Base-by-base conservation (phyloP, 2,113 vertebrate species). In the Istiophorus platypterus region DNA sequence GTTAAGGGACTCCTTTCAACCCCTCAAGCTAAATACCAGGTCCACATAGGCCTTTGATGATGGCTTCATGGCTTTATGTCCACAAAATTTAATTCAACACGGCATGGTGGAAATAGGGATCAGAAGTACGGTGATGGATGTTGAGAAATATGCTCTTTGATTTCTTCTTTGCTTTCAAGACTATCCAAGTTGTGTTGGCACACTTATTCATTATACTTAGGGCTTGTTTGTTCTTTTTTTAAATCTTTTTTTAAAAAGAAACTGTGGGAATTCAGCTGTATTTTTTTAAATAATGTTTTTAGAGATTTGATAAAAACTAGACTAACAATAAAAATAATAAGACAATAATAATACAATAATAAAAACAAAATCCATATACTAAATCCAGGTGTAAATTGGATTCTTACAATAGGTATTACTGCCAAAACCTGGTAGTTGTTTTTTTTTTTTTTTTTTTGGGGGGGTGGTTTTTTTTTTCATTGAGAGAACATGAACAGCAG, bases 101-200 rank as follows among this genome's bases (percentile, higher is more conserved):
- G 24, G 15, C 59, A 63, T 72, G 11, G 47, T 82, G 24, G 12
- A 76, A 85, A 63, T 59, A 20, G 70, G 57, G 51, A 66, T 76
- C 75, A 81, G 47, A 68, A 10, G 14, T 29, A 73, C 2, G 22
- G 1, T 11, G 11, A 63, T 22, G 26, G 14, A 24, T 41, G n/a
- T 41, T 64, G 34, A 76, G 15, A 80, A 66, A 61, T 6, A 39
- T 64, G 12, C 22, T 29, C 56, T 76, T 85, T 78, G 51, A 78
- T 86, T 82, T 75, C 18, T 45, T 14, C 20, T 27, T 63, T 49
- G 1, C 45, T 78, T 65, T 78, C 17, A 61, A 57, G 42, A 61
- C 29, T 1, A 1, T 72, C 49, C 41, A 76, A 67, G n/a, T 49
- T 72, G 15, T 29, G 31, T 81, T 81, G 18, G 56, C 58, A 29